Base-by-base conservation (phyloP, 30 jellyfish, hydroid and myxozoan species). In the Clytia hemisphaerica region DNA sequence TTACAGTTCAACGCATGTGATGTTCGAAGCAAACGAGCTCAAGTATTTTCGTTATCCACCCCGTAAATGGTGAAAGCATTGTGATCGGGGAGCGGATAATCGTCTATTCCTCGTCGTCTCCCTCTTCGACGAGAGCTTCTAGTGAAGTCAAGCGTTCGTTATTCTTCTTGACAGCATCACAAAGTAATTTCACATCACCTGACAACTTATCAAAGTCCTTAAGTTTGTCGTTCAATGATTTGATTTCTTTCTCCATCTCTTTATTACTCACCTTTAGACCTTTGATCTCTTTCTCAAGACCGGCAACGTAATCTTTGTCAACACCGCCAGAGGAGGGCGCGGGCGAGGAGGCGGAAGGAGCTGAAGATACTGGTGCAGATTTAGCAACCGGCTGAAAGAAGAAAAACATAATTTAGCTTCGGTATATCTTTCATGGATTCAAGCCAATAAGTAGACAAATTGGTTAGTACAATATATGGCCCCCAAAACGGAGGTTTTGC, bases 51-150 rank as follows among this genome's bases (percentile, higher is more conserved):
- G n/a, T n/a, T n/a, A n/a, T n/a, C n/a, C n/a, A n/a, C n/a, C n/a
- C n/a, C n/a, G n/a, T n/a, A n/a, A n/a, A n/a, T n/a, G n/a, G n/a
- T n/a, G n/a, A n/a, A n/a, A n/a, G n/a, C n/a, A n/a, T n/a, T n/a
- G n/a, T n/a, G n/a, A n/a, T n/a, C n/a, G n/a, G n/a, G n/a, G n/a
- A n/a, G n/a, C n/a, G n/a, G n/a, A n/a, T 0, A 12, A 12, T 12
- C 45, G 72, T 83, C 4, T 62, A 93, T 35, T 83, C 95, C 2
- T 71, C 82, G 48, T 85, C 96, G 29, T 76, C 70, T 65, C 66
- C 96, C 36, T 79, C 93, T 42, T 85, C 92, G 10, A 85, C 96
- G 67, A 85, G 59, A 6, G 89, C 68, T 73, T 85, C 96, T 44
- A 85, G 50, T 10, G 80, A 80, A 59, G 94, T 61, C 31, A 85